Evolutionary conservation across 2,888 invertebrate species (phyloP).

Genomic region (Homarus gammarus): DNA sequence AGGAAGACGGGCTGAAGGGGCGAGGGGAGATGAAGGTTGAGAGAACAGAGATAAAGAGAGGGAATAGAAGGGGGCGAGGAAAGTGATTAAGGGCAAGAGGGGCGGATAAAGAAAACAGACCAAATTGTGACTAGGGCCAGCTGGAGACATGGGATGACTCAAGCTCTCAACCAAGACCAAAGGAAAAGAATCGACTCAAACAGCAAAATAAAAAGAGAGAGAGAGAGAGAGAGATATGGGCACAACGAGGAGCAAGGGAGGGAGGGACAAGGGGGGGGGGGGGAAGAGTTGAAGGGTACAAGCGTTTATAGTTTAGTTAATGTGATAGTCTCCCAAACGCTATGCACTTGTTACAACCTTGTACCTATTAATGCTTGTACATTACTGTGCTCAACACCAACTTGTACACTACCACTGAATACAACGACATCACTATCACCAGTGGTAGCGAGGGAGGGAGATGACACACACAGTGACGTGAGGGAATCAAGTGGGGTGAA

Average conservation of each 20-base stretch:
- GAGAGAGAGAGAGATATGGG: conserved; percentile 30
- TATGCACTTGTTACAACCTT: no score
- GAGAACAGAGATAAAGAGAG: not conserved
- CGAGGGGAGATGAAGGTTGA: not conserved
- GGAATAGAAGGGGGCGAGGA: not conserved
- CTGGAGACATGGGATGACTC: not conserved
- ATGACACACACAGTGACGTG: not conserved
- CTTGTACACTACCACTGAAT: no score
- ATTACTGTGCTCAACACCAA: no score
- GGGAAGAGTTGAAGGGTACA: not conserved
- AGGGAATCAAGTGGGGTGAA: not conserved
- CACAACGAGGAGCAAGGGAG: conserved; percentile 8
- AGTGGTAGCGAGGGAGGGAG: not conserved
- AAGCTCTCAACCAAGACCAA: not conserved
- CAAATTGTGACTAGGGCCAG: no score
- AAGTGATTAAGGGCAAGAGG: not conserved
- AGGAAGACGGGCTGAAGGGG: not conserved
- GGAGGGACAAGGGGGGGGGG: not conserved
- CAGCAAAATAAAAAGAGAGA: no score
- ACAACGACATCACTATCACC: no score
- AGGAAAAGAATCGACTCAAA: no score
- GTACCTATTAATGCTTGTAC: no score
- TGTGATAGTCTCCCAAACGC: no score
- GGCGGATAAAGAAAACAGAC: not conserved
- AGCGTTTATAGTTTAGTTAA: no score